Conservation (phyloP, 1,140 invertebrate genomes). For the Philopotamus ludificatus region DNA sequence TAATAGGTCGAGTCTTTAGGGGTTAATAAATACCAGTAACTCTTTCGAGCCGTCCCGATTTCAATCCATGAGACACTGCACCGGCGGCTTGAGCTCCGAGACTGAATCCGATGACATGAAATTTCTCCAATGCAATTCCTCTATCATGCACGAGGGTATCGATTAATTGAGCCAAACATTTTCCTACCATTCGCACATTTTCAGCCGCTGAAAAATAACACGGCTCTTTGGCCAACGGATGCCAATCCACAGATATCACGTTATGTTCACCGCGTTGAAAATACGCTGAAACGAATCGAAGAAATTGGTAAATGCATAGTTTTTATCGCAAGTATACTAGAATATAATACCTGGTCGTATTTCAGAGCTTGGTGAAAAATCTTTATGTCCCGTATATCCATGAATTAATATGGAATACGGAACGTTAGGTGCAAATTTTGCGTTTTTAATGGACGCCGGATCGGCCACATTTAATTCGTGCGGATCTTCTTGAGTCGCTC, state of each 20-base stretch:
- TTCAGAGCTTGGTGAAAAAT: slow-evolving; percentile 59
- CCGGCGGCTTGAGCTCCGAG: slow-evolving; percentile 86
- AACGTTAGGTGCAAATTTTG: slow-evolving; percentile 49
- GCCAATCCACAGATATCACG: slow-evolving; percentile 63
- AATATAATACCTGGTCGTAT: slow-evolving; percentile 57
- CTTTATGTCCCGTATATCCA: slow-evolving; percentile 59
- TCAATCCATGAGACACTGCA: slow-evolving; percentile 67
- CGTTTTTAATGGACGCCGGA: slow-evolving; percentile 47
- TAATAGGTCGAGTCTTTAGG: neutral
- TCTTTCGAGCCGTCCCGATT: slow-evolving; percentile 51
- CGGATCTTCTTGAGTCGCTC: slow-evolving; percentile 52
- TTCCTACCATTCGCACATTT: slow-evolving; percentile 59
- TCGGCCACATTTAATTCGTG: slow-evolving; percentile 49
- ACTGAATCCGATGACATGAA: slow-evolving; percentile 90
- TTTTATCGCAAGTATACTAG: neutral
- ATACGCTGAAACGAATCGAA: slow-evolving; percentile 51
- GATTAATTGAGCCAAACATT: slow-evolving; percentile 62
- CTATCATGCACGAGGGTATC: slow-evolving; percentile 59
- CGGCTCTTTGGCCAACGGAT: slow-evolving; percentile 54
- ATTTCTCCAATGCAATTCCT: slow-evolving; percentile 57
- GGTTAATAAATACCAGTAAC: slow-evolving; percentile 54
- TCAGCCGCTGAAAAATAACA: slow-evolving; percentile 60
- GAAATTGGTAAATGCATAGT: slow-evolving; percentile 7
- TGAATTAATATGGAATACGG: slow-evolving; percentile 57
- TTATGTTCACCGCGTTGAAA: slow-evolving; percentile 59